Evolutionary conservation across 2,888 invertebrate species (phyloP).

Genomic region (Cerastis rubricosa): DNA sequence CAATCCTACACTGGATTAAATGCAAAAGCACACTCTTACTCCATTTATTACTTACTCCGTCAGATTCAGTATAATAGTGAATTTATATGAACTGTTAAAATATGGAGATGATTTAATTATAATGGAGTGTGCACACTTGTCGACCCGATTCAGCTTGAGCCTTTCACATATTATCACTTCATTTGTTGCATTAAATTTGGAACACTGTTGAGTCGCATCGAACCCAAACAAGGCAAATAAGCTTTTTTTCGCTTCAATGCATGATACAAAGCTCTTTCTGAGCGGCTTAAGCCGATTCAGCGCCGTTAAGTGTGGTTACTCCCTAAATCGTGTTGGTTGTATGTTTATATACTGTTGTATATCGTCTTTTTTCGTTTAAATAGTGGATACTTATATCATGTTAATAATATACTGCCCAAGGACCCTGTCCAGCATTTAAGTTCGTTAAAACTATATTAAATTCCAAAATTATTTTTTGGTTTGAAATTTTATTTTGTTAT

Average conservation of each 20-base stretch:
- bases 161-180: neutral
- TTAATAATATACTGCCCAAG: slow-evolving; percentile 28
- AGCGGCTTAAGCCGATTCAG: neutral
- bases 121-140: neutral
- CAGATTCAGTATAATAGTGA: neutral
- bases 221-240: neutral
- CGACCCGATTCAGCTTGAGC: neutral
- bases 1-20: neutral
- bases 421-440: slow-evolving; percentile 36
- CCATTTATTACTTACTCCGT: slow-evolving; percentile 21
- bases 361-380: slow-evolving; percentile 16
- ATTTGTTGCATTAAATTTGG: neutral
- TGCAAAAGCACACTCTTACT: neutral
- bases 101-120: neutral
- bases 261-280: neutral
- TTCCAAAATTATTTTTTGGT: slow-evolving; percentile 23
- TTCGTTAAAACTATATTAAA: slow-evolving; percentile 3
- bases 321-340: slow-evolving; percentile 27
- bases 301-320: neutral
- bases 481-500: slow-evolving; percentile 32
- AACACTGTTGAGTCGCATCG: neutral
- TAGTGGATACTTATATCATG: slow-evolving; percentile 55
- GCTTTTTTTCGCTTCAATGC: neutral
- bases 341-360: slow-evolving; percentile 32
- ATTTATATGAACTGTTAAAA: slow-evolving; percentile 14